Conservation (phyloP, 2,888 invertebrate species). For the Catotricha subobsoleta region DNA sequence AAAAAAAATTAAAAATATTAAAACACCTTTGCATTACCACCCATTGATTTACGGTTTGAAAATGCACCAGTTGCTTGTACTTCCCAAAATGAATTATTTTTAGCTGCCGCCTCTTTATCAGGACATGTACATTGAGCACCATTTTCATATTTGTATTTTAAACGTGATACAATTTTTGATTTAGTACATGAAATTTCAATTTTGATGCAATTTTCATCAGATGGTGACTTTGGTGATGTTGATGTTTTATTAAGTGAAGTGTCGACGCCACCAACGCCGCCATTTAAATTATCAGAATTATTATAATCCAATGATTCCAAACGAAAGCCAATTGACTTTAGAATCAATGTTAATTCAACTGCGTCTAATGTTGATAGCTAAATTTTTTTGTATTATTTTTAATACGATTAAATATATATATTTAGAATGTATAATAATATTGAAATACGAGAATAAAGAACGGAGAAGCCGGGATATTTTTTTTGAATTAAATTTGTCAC, state of each 20-base stretch:
- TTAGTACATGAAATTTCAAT: slow-evolving; percentile 11
- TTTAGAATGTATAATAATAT: too few species aligned
- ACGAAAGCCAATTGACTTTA: slow-evolving; percentile 12
- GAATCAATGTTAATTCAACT: slow-evolving; percentile 10
- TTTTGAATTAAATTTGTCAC: too few species aligned
- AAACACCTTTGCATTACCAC: neutral
- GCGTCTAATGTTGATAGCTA: slow-evolving; percentile 8
- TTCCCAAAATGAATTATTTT: slow-evolving; percentile 13
- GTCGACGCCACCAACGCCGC: too few species aligned
- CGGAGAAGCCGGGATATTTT: too few species aligned
- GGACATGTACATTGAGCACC: slow-evolving; percentile 11
- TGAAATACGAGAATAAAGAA: too few species aligned
- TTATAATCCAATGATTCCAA: slow-evolving; percentile 11
- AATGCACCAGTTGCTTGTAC: slow-evolving; percentile 11
- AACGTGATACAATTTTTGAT: slow-evolving; percentile 11
- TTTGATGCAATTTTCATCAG: slow-evolving; percentile 8
- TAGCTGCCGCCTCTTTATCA: slow-evolving; percentile 6
- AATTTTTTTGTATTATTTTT: neutral
- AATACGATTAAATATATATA: too few species aligned
- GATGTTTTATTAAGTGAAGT: too few species aligned
- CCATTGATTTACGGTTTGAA: slow-evolving; percentile 7
- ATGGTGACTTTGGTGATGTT: neutral
- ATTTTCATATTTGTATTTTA: slow-evolving; percentile 5
- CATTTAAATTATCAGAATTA: neutral
- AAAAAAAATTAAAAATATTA: neutral